Base-by-base conservation (phyloP, 2,113 vertebrate species). In the Paracanthobrama guichenoti region DNA sequence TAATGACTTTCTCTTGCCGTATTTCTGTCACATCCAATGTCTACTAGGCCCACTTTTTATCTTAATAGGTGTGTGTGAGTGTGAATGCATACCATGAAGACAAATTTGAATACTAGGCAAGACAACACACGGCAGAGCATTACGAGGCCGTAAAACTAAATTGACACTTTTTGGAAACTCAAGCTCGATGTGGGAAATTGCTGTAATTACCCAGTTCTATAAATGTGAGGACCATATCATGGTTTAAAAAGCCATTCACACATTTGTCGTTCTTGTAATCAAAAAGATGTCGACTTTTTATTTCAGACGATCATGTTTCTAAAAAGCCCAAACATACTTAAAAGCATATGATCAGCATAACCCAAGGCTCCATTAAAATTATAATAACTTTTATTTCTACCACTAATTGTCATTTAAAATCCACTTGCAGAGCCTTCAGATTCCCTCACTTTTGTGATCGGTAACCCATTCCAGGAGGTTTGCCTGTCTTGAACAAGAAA, bases 91-190 rank as follows among this genome's bases (percentile, higher is more conserved):
- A 46, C 4, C 50, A 64, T 55, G 18, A 20, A 80, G 2, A 35
- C n/a, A 44, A 50, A 60, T 48, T 48, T 67, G 69, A 87, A 75
- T 75, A 73, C 80, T 86, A 90, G 87, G 84, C 88, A 78, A 55
- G 22, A 83, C 55, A 88, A 85, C 81, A 82, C 74, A 87, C 69
- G 82, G 57, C 74, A 86, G 75, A 89, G 35, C 26, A 62, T 88
- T 86, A 46, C 67, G 62, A 50, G 69, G 85, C 31, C 87, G 86
- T 89, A 91, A 91, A 90, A 91, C 31, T 78, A 85, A 90, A 90
- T 85, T 64, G 86, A 88, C 89, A 89, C 83, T 81, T 89, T 87
- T 85, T 87, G 88, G 90, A 92, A 89, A 88, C 84, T 90, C 85
- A 89, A 79, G 77, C 83, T 81, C 83, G 71, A 82, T 46, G 69